These are phyloP conservation scores for Dicerorhinus sumatrensis DNA, from an alignment of 2,113 vertebrate genomes.

Conservation along the genomic window DNA sequence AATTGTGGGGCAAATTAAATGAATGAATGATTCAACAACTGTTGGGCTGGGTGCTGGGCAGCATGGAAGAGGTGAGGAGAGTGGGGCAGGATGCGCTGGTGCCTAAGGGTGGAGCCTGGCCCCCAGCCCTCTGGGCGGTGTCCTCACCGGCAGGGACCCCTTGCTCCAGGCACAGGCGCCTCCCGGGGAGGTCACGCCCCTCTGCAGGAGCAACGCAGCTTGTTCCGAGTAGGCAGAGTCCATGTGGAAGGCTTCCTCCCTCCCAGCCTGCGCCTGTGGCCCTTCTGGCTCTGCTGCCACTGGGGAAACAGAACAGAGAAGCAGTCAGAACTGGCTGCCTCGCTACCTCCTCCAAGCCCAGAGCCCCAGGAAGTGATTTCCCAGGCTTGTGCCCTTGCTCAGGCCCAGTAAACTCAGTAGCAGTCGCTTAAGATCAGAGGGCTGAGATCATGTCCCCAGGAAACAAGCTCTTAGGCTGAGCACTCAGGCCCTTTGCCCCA, in stretches of 20 bases:
- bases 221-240: conserved; percentile 94
- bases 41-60: background rate
- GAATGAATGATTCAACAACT: background rate
- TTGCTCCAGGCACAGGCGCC: conserved; percentile 86
- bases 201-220: conserved; percentile 89
- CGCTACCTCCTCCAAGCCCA: background rate
- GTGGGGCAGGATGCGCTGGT: background rate
- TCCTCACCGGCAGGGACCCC: conserved; percentile 89
- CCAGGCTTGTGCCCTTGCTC: background rate
- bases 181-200: conserved; percentile 84
- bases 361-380: background rate
- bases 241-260: conserved; percentile 90
- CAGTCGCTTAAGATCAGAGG: background rate
- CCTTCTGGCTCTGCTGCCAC: conserved; percentile 54
- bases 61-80: background rate
- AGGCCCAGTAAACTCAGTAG: background rate
- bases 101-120: background rate
- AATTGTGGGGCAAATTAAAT: background rate
- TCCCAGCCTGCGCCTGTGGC: conserved; percentile 69
- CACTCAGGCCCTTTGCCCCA: background rate
- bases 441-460: background rate
- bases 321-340: background rate
- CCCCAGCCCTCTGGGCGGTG: background rate
- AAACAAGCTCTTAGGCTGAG: background rate
- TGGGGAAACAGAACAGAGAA: background rate